phyloP scores from a whole-genome alignment of 2,113 vertebrate genomes.

The Zeus faber region DNA sequence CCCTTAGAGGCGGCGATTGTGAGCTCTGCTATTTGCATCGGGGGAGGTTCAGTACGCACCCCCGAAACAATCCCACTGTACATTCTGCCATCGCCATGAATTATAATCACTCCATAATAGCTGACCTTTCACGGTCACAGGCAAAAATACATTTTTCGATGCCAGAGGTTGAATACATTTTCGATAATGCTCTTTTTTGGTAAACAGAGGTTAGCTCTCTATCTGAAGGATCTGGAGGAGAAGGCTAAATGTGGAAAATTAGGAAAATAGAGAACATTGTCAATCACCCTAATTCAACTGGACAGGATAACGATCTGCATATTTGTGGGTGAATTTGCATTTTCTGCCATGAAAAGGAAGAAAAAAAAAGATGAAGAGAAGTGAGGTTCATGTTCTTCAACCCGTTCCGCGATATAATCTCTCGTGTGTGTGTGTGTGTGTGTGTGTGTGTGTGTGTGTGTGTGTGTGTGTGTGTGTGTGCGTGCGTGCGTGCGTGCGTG shows the following conservation, averaged over 20 bases:
- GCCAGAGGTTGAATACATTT: conserved; percentile 1
- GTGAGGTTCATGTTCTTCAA: background rate
- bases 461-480: background rate
- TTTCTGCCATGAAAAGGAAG: conserved; percentile 33
- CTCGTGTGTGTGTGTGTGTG: background rate
- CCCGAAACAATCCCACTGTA: too few species aligned
- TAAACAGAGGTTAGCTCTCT: conserved; percentile 21
- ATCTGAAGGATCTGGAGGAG: conserved; percentile 8
- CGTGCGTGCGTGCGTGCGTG: background rate
- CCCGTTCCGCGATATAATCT: background rate
- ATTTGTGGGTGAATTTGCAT: conserved; percentile 27
- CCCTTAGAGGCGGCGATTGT: background rate
- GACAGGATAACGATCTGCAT: conserved; percentile 39
- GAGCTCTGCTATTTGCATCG: background rate
- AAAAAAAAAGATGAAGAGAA: too few species aligned
- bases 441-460: background rate
- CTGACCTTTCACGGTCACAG: background rate
- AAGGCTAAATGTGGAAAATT: conserved; percentile 33
- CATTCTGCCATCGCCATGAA: too few species aligned
- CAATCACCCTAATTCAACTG: conserved; percentile 31
- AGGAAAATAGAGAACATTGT: conserved; percentile 10
- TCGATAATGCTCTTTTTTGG: conserved; percentile 2
- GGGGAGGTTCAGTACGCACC: background rate
- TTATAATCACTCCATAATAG: background rate
- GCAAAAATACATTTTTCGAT: conserved; percentile 15